Percentiles rank a stretch among this genome's conserved stretches.
These are phyloP conservation scores for Rhizomys pruinosus DNA, from an alignment of 2,113 vertebrate genomes.

Conservation along the genomic window DNA sequence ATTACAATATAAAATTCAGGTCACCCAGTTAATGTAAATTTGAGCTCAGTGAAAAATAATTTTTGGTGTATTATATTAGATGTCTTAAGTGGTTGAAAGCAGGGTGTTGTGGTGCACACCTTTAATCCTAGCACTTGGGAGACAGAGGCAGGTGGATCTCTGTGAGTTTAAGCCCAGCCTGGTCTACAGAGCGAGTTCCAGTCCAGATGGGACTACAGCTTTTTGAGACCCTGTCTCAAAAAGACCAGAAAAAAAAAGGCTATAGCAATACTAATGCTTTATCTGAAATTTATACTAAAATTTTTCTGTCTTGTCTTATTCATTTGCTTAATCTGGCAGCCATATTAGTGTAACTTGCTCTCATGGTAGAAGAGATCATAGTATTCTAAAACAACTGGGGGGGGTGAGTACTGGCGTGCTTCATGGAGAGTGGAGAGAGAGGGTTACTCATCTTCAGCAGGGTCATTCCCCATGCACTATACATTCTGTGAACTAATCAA, in stretches of 20 bases:
- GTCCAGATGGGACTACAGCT: too few relatives aligned
- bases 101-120: too few relatives aligned
- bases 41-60: neutral
- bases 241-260: too few relatives aligned
- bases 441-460: neutral
- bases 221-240: too few relatives aligned
- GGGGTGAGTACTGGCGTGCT: neutral
- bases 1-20: neutral
- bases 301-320: neutral
- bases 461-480: neutral
- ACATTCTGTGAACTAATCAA: neutral
- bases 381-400: neutral
- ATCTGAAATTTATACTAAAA: neutral
- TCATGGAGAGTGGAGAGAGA: too few relatives aligned
- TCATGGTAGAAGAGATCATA: neutral
- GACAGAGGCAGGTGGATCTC: too few relatives aligned
- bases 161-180: too few relatives aligned
- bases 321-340: neutral
- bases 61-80: neutral
- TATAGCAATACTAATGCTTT: neutral
- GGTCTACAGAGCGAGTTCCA: too few relatives aligned
- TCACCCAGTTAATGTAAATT: neutral
- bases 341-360: neutral
- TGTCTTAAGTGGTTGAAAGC: neutral
- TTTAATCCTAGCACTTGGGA: too few relatives aligned